Evolutionary conservation across 2,888 invertebrate genomes (phyloP).

Genomic region (Nowickia ferox): DNA sequence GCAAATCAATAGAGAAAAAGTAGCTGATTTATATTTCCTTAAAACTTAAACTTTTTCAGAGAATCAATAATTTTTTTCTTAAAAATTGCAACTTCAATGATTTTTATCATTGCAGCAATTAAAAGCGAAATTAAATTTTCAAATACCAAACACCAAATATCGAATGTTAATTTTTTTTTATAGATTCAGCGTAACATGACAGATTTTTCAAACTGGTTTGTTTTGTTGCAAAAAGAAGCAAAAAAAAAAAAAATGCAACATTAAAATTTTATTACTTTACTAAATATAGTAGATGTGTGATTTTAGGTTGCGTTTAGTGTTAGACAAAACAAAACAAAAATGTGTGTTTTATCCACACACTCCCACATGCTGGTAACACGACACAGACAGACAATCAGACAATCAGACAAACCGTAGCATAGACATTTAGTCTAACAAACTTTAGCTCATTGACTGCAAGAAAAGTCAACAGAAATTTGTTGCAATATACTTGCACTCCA

Average conservation of each 20-base stretch:
- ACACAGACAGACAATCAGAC: slow-evolving; percentile 20
- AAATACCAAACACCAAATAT: slow-evolving; percentile 49
- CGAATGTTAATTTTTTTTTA: slow-evolving; percentile 33
- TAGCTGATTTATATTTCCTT: slow-evolving; percentile 3
- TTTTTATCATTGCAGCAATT: slow-evolving; percentile 68
- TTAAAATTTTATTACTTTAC: slow-evolving; percentile 31
- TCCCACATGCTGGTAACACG: slow-evolving; percentile 63
- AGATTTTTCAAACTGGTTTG: slow-evolving; percentile 62
- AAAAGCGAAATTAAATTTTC: slow-evolving; percentile 47
- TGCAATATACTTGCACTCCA: slow-evolving; percentile 12
- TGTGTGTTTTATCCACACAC: slow-evolving; percentile 67
- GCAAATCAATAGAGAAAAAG: background rate
- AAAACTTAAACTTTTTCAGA: slow-evolving; percentile 1
- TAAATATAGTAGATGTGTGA: slow-evolving; percentile 15
- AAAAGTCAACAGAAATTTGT: slow-evolving; percentile 39
- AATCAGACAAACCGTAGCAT: background rate
- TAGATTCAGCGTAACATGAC: slow-evolving; percentile 55
- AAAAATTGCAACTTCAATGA: slow-evolving; percentile 55
- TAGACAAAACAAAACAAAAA: slow-evolving; percentile 6
- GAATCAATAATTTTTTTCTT: slow-evolving; percentile 2
- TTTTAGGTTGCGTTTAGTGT: slow-evolving; percentile 34
- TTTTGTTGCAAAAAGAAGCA: slow-evolving; percentile 12
- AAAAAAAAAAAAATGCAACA: background rate
- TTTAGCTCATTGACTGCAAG: slow-evolving; percentile 45
- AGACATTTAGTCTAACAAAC: slow-evolving; percentile 37